Base-by-base conservation (phyloP, 2,888 invertebrate species). In the Thera britannica region DNA sequence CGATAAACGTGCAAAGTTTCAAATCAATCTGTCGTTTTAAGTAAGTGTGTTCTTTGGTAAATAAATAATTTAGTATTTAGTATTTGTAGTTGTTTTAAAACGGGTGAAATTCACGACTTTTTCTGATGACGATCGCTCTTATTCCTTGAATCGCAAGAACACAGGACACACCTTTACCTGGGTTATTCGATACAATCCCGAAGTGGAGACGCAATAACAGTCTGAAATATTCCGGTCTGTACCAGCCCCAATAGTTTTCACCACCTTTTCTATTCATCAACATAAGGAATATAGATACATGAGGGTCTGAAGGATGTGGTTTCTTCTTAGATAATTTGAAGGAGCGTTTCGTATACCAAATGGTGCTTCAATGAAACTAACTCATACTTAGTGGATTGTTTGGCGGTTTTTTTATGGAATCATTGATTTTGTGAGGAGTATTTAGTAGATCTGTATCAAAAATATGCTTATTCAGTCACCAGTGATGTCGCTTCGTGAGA, bases 151-250 rank as follows among this genome's bases (percentile, higher is more conserved):
- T 41, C 67, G 73, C 76, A 70, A 41, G 5, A 23, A 44, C 54
- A 57, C 44, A 8, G 46, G 65, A 77, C 75, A 41, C 63, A 64
- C 72, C 70, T 71, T 70, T 74, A 72, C 67, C 73, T 68, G 69
- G 67, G 7, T 71, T 75, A 76, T 81, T 78, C 79, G 79, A 81
- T 81, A 81, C 79, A 77, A 78, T 77, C 77, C 76, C 79, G 77
- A 80, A 79, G 80, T 81, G 79, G 77, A 75, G 71, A 74, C 68
- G 76, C 77, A 79, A 82, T 83, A 82, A 84, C 83, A 81, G 78
- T 79, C 77, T 77, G 77, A 75, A 79, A 79, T 77, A 82, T 79
- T 79, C 80, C 79, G 65, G 74, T 69, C 74, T 34, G 38, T 67
- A 71, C 72, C 71, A 49, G 38, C 64, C 57, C 48, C 23, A 70